Evolutionary conservation across 2,888 invertebrate genomes (phyloP), one percentile per base, ranked within the genome.

Genomic region (Spisula subtruncata): DNA sequence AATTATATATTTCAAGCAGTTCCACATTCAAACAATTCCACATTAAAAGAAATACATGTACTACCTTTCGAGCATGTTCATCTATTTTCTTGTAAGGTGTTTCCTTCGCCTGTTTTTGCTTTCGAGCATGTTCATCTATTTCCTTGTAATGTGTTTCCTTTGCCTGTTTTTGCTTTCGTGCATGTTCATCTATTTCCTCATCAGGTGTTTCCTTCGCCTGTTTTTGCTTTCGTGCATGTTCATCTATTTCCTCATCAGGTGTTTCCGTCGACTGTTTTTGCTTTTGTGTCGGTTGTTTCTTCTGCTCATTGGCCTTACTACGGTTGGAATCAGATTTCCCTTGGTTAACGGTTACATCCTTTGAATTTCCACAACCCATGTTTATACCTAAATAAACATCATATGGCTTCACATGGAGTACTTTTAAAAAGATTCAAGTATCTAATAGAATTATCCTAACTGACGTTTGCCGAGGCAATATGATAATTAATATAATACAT

Each of bases 41-140:
- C 1, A 16, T 51, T 51, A 10, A 51, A 12, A 51, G 51, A 14
- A 51, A 51, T 16, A n/a, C 51, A 51, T 51, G 12, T 48, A 6
- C n/a, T 54, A 86, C 86, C 86, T 86, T 81, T 86, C 81, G 80
- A 12, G 86, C 86, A 60, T 81, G 80, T 41, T 56, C 12, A 60
- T 86, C 86, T 18, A n/a, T n/a, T n/a, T n/a, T n/a, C n/a, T n/a
- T n/a, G n/a, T n/a, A n/a, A n/a, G n/a, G n/a, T n/a, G n/a, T 56
- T 82, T 82, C 35, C 16, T 29, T 82, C 4, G 56, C 32, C 54
- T 25, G 18, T 56, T 16, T 25, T 60, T 6, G 60, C 86, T 86
- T 81, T 86, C 81, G 80, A 12, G 86, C 86, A 60, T 81, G 80
- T 41, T 56, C 12, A 60, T 86, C 86, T 18, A n/a, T n/a, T n/a